Conservation (phyloP, 2,888 invertebrate species). For the Branchipolynoe longqiensis region DNA sequence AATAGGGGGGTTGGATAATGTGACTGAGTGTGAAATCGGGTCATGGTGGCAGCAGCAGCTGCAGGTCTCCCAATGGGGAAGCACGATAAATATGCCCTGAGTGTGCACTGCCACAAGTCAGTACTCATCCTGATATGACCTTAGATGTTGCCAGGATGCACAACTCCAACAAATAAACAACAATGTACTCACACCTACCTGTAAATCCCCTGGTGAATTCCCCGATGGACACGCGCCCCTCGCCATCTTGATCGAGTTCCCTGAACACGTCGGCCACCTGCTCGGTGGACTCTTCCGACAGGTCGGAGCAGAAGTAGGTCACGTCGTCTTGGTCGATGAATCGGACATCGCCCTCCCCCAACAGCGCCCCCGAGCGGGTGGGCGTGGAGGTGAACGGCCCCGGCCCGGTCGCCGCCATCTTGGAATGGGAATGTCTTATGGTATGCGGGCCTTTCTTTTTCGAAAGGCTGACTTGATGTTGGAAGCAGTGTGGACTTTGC, state of each 20-base stretch:
- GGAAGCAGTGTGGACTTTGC: too few species aligned
- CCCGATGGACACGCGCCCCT: conserved; percentile 83
- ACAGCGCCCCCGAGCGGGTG: conserved; percentile 79
- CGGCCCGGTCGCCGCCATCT: neutral
- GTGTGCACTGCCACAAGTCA: too few species aligned
- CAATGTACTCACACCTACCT: too few species aligned
- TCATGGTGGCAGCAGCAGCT: too few species aligned
- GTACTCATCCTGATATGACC: neutral
- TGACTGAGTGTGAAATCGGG: too few species aligned
- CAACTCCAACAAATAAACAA: neutral
- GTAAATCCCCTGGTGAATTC: conserved; percentile 84
- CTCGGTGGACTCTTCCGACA: conserved; percentile 80
- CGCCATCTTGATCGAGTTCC: conserved; percentile 83
- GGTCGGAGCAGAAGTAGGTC: conserved; percentile 82
- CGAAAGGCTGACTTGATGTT: too few species aligned
- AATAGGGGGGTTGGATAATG: too few species aligned
- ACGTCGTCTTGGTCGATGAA: conserved; percentile 83
- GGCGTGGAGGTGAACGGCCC: conserved; percentile 68
- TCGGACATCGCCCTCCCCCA: conserved; percentile 83
- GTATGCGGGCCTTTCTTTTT: too few species aligned
- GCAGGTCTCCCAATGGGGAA: too few species aligned
- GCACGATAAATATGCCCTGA: too few species aligned
- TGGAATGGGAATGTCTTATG: too few species aligned
- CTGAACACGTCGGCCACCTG: conserved; percentile 83
- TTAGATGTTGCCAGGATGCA: neutral